A percentile compares a stretch with the other conserved stretches of the same genome.
Evolutionary conservation across 2,888 invertebrate genomes (phyloP).

Genomic region (Steromphala cineraria): DNA sequence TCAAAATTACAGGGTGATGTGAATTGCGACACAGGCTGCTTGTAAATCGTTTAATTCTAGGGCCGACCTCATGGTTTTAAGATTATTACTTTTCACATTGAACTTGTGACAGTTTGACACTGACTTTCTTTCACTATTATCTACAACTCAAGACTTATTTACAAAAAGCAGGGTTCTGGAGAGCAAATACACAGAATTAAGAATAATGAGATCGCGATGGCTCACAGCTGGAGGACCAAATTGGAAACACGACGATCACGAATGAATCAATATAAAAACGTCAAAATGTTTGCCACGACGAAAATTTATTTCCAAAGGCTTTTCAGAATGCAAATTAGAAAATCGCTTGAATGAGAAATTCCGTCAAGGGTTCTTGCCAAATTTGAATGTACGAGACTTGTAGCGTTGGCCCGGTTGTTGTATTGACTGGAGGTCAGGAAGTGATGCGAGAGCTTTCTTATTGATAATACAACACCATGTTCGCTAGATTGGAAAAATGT

Average conservation of each 20-base stretch:
- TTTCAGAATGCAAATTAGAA: conserved; percentile 15
- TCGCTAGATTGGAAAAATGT: not conserved
- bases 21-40: no score
- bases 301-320: not conserved
- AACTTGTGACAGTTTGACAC: no score
- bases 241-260: not conserved
- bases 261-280: not conserved
- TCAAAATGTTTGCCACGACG: conserved; percentile 1
- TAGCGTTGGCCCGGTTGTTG: not conserved
- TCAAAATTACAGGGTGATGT: no score
- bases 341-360: conserved; percentile 3
- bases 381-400: not conserved
- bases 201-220: no score
- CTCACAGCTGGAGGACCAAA: conserved; percentile 2
- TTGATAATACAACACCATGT: not conserved
- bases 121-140: no score
- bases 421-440: not conserved
- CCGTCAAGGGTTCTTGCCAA: not conserved
- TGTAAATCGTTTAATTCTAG: no score
- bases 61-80: no score
- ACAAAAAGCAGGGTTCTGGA: no score
- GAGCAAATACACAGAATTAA: no score
- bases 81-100: no score
- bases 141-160: no score
- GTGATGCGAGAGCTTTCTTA: not conserved